phyloP scores from a whole-genome alignment of 2,888 invertebrate genomes.

The Pyrrhosoma nymphula region DNA sequence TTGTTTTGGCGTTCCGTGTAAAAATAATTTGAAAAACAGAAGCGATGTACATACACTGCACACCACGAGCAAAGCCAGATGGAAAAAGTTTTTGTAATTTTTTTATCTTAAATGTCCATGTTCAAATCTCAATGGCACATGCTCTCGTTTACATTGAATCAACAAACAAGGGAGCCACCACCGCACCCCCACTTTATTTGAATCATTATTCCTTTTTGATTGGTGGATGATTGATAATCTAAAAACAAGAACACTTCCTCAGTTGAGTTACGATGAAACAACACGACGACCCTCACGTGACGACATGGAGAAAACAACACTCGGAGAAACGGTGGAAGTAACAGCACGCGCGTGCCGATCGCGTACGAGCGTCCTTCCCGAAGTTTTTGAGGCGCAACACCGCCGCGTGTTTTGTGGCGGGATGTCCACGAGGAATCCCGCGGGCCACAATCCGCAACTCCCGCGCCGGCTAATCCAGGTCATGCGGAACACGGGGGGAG shows the following conservation, averaged over 20 bases:
- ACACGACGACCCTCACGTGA: constrained; percentile 15
- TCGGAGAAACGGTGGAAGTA: neutral
- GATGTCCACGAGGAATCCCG: neutral
- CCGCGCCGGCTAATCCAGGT: neutral
- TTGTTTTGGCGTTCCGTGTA: constrained; percentile 24
- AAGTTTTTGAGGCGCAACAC: neutral
- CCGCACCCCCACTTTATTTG: neutral
- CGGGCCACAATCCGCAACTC: neutral
- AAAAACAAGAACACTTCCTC: constrained; percentile 26
- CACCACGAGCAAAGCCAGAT: constrained; percentile 16
- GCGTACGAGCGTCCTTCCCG: neutral
- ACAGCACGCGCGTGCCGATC: neutral
- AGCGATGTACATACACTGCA: constrained; percentile 32
- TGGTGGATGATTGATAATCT: neutral
- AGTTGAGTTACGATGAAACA: neutral
- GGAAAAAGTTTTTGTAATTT: neutral
- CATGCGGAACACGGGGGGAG: neutral
- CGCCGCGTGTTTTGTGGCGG: neutral
- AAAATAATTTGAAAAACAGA: constrained; percentile 33
- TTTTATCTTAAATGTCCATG: neutral
- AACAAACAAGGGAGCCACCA: neutral
- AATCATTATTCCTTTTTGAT: neutral
- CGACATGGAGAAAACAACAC: neutral
- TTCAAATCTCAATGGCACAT: constrained; percentile 3
- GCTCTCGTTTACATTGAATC: neutral